Conservation (phyloP, 2,888 invertebrate species). For the Drosophila acutilabella region DNA sequence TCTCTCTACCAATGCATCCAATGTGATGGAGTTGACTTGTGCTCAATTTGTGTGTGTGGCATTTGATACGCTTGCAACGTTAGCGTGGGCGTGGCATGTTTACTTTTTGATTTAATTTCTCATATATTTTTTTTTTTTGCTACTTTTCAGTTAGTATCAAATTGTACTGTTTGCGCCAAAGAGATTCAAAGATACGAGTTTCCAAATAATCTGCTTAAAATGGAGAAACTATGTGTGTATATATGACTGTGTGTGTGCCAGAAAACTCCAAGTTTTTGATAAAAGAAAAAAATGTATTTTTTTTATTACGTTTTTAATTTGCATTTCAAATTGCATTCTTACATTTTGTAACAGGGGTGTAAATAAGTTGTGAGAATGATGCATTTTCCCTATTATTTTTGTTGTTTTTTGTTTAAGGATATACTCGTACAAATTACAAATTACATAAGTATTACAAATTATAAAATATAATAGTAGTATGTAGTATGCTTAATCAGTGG, state of each 20-base stretch:
- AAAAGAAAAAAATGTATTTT: conserved; percentile 72
- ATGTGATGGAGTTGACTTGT: conserved; percentile 68
- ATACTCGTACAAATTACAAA: conserved; percentile 70
- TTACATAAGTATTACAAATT: conserved; percentile 47
- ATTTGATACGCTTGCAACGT: conserved; percentile 69
- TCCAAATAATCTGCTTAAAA: conserved; percentile 59
- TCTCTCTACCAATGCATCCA: conserved; percentile 77
- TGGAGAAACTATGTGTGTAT: conserved; percentile 61
- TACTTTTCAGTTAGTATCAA: conserved; percentile 37
- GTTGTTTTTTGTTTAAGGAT: conserved; percentile 26
- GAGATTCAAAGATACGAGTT: conserved; percentile 9
- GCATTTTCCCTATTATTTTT: conserved; percentile 59
- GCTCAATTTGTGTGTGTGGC: conserved; percentile 72
- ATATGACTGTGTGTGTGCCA: conserved; percentile 26
- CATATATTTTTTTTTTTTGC: conserved; percentile 13
- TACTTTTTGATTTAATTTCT: conserved; percentile 7
- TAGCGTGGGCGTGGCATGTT: conserved; percentile 55
- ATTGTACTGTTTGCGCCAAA: conserved; percentile 13
- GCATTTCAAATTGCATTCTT: conserved; percentile 62
- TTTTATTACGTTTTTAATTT: conserved; percentile 66
- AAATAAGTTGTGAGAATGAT: conserved; percentile 78
- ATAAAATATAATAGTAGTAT: conserved; percentile 39
- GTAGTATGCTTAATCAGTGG: conserved; percentile 36
- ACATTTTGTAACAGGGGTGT: conserved; percentile 78
- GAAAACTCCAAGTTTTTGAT: conserved; percentile 53